Conservation (phyloP, 2,113 vertebrate genomes). For the Chaenocephalus aceratus region DNA sequence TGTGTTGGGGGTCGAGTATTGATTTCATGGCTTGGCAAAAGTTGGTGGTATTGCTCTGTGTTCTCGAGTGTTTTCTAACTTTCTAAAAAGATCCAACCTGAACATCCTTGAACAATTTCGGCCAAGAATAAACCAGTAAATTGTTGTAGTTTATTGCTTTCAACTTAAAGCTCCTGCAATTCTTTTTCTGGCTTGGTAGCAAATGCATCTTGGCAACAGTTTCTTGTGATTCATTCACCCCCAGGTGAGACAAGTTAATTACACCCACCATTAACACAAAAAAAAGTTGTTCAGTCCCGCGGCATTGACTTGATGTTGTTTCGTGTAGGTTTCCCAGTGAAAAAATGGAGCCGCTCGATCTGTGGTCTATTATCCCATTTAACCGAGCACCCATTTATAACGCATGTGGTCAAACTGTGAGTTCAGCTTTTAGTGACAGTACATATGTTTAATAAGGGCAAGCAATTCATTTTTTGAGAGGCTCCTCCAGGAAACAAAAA, state of each 20-base stretch:
- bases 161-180: background rate
- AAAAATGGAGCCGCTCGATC: slow-evolving; percentile 25
- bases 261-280: slow-evolving; percentile 54
- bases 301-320: slow-evolving; percentile 65
- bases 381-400: slow-evolving; percentile 17
- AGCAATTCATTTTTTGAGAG: slow-evolving; percentile 36
- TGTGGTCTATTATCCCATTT: slow-evolving; percentile 26
- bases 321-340: background rate
- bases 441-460: background rate
- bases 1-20: slow-evolving; percentile 28
- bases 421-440: slow-evolving; percentile 53
- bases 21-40: slow-evolving; percentile 38
- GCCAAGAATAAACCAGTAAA: slow-evolving; percentile 12
- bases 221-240: slow-evolving; percentile 57
- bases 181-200: slow-evolving; percentile 5
- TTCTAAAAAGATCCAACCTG: background rate
- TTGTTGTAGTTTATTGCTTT: slow-evolving; percentile 7
- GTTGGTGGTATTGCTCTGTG: background rate
- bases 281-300: slow-evolving; percentile 63
- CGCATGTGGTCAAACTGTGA: slow-evolving; percentile 51
- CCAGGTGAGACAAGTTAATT: slow-evolving; percentile 71
- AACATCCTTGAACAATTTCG: slow-evolving; percentile 6
- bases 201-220: slow-evolving; percentile 36
- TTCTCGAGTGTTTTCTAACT: slow-evolving; percentile 5
- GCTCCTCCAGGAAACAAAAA: slow-evolving; percentile 52